A percentile compares a stretch with the other conserved stretches of the same genome.
These are phyloP conservation scores for Chrysomela aeneicollis DNA, from an alignment of 2,888 invertebrate genomes.

Conservation along the genomic window DNA sequence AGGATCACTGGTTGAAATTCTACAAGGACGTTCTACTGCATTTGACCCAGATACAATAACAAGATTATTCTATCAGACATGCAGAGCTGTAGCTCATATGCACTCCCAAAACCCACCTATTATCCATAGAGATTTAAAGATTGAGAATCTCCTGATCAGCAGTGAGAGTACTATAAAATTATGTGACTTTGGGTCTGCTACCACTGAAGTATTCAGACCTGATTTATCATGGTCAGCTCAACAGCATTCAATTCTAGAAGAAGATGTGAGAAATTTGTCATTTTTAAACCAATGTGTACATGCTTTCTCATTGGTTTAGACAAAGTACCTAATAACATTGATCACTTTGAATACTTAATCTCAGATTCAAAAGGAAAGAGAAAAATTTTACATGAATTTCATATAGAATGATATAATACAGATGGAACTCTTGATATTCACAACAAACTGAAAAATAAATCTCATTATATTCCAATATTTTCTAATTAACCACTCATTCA, in stretches of 20 bases:
- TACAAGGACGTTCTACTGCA: slow-evolving; percentile 68
- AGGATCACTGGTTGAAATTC: slow-evolving; percentile 73
- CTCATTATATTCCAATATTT: too few relatives aligned
- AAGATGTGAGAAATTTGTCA: slow-evolving; percentile 72
- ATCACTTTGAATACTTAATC: too few relatives aligned
- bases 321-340: too few relatives aligned
- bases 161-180: slow-evolving; percentile 87
- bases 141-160: slow-evolving; percentile 93
- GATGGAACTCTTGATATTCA: too few relatives aligned
- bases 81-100: slow-evolving; percentile 91
- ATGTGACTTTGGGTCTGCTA: slow-evolving; percentile 98
- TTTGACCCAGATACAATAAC: slow-evolving; percentile 76
- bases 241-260: slow-evolving; percentile 89
- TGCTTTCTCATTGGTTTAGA: too few relatives aligned
- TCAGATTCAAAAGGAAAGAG: too few relatives aligned
- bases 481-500: too few relatives aligned
- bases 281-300: too few relatives aligned
- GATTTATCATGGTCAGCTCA: slow-evolving; percentile 93
- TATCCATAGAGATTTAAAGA: slow-evolving; percentile 94
- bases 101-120: slow-evolving; percentile 91
- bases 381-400: too few relatives aligned
- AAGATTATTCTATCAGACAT: slow-evolving; percentile 90
- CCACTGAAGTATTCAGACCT: slow-evolving; percentile 81
- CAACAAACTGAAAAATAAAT: too few relatives aligned
- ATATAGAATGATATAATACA: too few relatives aligned